Evolutionary conservation across 1,140 invertebrate genomes (phyloP).

Genomic region (Hesperophylax magnus): DNA sequence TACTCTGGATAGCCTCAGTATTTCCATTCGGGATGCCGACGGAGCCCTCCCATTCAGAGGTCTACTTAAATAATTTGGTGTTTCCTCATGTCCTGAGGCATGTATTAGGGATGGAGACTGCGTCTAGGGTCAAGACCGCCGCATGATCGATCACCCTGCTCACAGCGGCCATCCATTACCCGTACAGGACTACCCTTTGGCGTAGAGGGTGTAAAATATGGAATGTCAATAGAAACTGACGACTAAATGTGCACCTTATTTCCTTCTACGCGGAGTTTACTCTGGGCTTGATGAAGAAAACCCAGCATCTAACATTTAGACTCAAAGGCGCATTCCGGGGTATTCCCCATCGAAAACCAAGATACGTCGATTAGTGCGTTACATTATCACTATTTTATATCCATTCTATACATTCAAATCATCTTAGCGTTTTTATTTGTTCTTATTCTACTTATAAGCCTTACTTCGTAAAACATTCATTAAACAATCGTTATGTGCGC

Average conservation of each 20-base stretch:
- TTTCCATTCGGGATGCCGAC: not conserved
- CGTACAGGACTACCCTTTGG: not conserved
- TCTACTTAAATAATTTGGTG: not conserved
- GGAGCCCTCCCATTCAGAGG: not conserved
- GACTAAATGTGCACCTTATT: constrained; percentile 29
- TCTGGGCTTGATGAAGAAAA: too few relatives aligned
- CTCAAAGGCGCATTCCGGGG: too few relatives aligned
- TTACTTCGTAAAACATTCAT: too few relatives aligned
- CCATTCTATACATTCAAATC: too few relatives aligned
- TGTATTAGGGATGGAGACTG: not conserved
- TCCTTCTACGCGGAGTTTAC: not conserved
- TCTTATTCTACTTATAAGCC: too few relatives aligned
- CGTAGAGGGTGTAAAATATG: constrained; percentile 29
- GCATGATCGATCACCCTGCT: constrained; percentile 41
- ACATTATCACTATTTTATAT: too few relatives aligned
- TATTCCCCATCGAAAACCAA: too few relatives aligned
- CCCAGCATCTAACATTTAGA: too few relatives aligned
- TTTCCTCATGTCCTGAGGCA: not conserved
- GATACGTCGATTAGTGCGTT: too few relatives aligned
- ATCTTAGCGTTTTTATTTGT: too few relatives aligned
- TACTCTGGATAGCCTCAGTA: too few relatives aligned
- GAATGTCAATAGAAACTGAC: constrained; percentile 18
- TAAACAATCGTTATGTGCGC: too few relatives aligned
- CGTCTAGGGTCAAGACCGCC: constrained; percentile 36
- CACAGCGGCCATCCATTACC: constrained; percentile 38